Evolutionary conservation across 1,140 invertebrate genomes (phyloP), one percentile per base, ranked within the genome.

Genomic region (Brachionus rubens): DNA sequence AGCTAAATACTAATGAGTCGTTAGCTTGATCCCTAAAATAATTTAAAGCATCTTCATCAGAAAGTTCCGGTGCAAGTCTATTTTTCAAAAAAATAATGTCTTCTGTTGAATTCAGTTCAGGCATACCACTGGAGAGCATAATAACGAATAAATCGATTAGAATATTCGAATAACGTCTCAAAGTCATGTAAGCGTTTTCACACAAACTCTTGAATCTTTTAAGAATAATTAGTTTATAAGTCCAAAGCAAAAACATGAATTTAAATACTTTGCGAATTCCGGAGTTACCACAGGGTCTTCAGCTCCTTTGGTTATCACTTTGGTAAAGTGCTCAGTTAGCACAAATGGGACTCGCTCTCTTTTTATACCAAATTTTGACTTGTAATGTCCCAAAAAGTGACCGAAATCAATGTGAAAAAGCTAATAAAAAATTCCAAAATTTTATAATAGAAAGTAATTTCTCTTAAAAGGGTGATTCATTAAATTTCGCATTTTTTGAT

Each of bases 331-430:
- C 81, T 98, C 92, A 2, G 96, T 98, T 21, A 99, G 84, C 0
- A 99, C 95, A 86, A 99, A 99, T 16, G 96, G 96, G 1, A 97
- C 96, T 19, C 96, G 87, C 85, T 99, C 96, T 30, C 96, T 87
- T 79, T 92, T 90, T 79, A 99, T 95, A 5, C 96, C 96, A 88
- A 98, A 96, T 86, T 99, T 99, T 82, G 96, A 95, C 85, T 99
- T 99, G 82, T 96, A 97, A 85, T 99, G 96, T 14, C 97, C 95
- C 24, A 99, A 86, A 83, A 99, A 97, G 80, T 99, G 97, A n/a
- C 97, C 97, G 86, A 99, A 99, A 85, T 99, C 97, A 77, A 99
- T 96, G 83, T 99, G 97, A 86, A 99, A 99, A 54, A 99, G 88
- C 89, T 87, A 79, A 70, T 80, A 80, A 54, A 77, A 24, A 36